Base-by-base conservation (phyloP, 2,797 vertebrate genomes). In the Pampus argenteus region DNA sequence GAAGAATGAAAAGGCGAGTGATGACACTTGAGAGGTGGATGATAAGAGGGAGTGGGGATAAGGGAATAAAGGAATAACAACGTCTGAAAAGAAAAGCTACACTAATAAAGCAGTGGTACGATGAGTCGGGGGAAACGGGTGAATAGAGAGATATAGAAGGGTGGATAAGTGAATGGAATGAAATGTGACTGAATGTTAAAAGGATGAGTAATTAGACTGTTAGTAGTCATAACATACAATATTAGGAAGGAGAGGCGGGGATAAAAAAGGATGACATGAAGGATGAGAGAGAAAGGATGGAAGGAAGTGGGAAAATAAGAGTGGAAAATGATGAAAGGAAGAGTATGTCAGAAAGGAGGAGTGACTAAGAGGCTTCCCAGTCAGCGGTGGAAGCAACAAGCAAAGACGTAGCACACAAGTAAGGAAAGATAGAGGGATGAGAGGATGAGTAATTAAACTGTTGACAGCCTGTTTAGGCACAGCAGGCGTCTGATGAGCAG, bases 381-480 rank as follows among this genome's bases (percentile, higher is more conserved):
- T 54, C 66, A 36, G 57, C 44, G n/a, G 42, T 66, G 63, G 66
- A 84, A 47, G 72, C 69, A 67, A 71, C 47, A 26, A 70, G 54
- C 22, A 40, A 71, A 59, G 22, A 20, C 18, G 28, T 48, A 68
- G 67, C 20, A 55, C 14, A 68, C 40, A 77, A 58, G 69, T 66
- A 48, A 66, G 50, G 55, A 25, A 52, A 45, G 72, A 78, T 56
- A 38, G 48, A 64, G 63, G 78, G 85, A 89, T 82, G 88, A 86
- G 81, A 71, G 79, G 74, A 85, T 80, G 79, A 86, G 86, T 89
- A 91, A 90, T 91, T 89, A 88, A 88, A 89, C 83, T 88, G 86
- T 90, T 90, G 88, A 89, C 92, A 90, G 86, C 78, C 86, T 89
- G 89, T 85, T 91, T 87, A 83, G 84, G 84, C 84, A 54, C 89